A percentile compares a stretch with the other conserved stretches of the same genome.
phyloP scores from a whole-genome alignment of 2,797 vertebrate species.

The Galagoides demidoff region DNA sequence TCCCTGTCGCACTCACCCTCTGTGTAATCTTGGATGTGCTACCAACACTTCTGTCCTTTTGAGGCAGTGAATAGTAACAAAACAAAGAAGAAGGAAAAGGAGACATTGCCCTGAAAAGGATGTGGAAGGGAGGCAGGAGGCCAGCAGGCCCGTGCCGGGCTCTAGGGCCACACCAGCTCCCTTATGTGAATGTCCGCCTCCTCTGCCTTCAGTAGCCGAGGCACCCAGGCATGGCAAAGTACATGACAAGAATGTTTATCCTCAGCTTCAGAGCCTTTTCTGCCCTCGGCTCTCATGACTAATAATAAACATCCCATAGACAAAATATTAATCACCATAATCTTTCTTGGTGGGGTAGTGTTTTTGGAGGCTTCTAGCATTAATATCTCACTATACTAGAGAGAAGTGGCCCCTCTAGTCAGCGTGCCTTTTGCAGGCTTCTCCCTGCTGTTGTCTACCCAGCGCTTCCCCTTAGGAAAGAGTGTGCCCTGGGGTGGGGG shows the following conservation, averaged over 20 bases:
- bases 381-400: neutral
- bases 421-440: slow-evolving; percentile 47
- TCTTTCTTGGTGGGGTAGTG: neutral
- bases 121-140: neutral
- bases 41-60: neutral
- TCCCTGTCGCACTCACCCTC: neutral
- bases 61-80: neutral
- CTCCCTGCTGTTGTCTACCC: slow-evolving; percentile 18
- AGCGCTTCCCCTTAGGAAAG: slow-evolving; percentile 60
- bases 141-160: neutral
- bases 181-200: neutral
- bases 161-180: neutral
- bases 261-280: neutral
- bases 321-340: neutral
- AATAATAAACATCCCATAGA: neutral
- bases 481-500: slow-evolving; percentile 12
- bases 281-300: neutral
- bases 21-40: neutral
- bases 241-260: no score
- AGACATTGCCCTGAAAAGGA: neutral
- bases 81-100: neutral
- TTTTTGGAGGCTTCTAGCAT: neutral
- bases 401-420: neutral
- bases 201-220: neutral
- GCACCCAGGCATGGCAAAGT: rapidly evolving